phyloP scores from a whole-genome alignment of 2,888 invertebrate genomes.

The Cantharis rufa region DNA sequence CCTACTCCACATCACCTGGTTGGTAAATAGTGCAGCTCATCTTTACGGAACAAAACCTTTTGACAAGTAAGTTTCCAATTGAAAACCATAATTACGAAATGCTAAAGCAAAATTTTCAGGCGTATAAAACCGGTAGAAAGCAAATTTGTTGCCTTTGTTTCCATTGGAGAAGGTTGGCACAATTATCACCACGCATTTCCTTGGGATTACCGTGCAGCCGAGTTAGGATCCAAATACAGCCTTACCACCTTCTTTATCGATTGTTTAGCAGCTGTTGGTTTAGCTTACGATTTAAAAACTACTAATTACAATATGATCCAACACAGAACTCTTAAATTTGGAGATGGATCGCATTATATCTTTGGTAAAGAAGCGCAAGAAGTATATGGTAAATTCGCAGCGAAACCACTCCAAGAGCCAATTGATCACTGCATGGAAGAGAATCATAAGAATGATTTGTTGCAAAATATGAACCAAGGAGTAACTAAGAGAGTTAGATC shows the following conservation, averaged over 20 bases:
- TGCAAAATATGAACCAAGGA: background rate
- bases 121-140: slow-evolving; percentile 68
- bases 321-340: slow-evolving; percentile 64
- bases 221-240: slow-evolving; percentile 62
- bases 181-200: slow-evolving; percentile 81
- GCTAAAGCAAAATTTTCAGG: slow-evolving; percentile 51
- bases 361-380: slow-evolving; percentile 18
- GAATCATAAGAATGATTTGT: background rate
- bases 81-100: background rate
- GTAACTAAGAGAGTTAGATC: background rate
- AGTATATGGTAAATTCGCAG: background rate
- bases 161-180: slow-evolving; percentile 74
- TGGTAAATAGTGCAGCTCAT: slow-evolving; percentile 82
- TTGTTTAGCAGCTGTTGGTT: slow-evolving; percentile 62
- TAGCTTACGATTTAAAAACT: slow-evolving; percentile 66
- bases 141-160: slow-evolving; percentile 63
- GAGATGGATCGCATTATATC: slow-evolving; percentile 65
- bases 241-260: slow-evolving; percentile 67
- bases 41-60: slow-evolving; percentile 78
- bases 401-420: background rate
- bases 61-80: slow-evolving; percentile 62
- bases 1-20: slow-evolving; percentile 77
- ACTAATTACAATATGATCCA: slow-evolving; percentile 56
- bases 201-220: slow-evolving; percentile 65
- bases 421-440: background rate